A percentile compares a stretch with the other conserved stretches of the same genome.
Conservation (phyloP, 1,140 invertebrate genomes). For the Drosophila eugracilis region DNA sequence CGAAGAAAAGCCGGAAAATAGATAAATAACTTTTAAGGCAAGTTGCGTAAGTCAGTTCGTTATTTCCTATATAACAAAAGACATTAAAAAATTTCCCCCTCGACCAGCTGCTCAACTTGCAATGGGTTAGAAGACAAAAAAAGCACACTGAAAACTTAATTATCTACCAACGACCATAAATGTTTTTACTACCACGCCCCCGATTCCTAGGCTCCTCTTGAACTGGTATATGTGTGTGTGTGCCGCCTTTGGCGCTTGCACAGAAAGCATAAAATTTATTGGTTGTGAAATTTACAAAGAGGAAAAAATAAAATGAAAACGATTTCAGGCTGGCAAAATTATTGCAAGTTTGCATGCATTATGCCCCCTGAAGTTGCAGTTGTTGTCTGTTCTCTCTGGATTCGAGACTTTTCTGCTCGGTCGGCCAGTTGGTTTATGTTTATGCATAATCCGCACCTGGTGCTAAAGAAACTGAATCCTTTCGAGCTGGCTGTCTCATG, state of each 20-base stretch:
- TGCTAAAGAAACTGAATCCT: conserved; percentile 25
- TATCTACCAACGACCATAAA: conserved; percentile 61
- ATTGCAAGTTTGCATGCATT: conserved; percentile 80
- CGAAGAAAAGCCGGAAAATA: background rate
- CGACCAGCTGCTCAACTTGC: conserved; percentile 26
- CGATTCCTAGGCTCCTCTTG: background rate
- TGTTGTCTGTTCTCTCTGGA: conserved; percentile 1
- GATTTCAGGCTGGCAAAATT: conserved; percentile 64
- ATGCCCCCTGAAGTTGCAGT: conserved; percentile 40
- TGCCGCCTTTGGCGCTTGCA: conserved; percentile 31
- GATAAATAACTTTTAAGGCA: conserved; percentile 3
- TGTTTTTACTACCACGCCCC: conserved; percentile 52
- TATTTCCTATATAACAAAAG: conserved; percentile 22
- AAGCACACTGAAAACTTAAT: conserved; percentile 62
- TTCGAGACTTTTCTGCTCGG: conserved; percentile 20
- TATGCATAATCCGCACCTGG: conserved; percentile 62
- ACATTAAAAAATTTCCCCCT: conserved; percentile 10
- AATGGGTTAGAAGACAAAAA: conserved; percentile 26
- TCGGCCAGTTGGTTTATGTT: conserved; percentile 48
- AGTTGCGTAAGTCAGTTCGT: conserved; percentile 2
- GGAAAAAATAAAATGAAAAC: conserved; percentile 45
- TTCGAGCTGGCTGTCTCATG: conserved; percentile 33
- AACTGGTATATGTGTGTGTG: no score
- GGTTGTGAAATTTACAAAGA: conserved; percentile 69
- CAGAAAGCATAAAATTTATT: conserved; percentile 73